Evolutionary conservation across 2,888 invertebrate species (phyloP).

Genomic region (Drosophila ochracea): DNA sequence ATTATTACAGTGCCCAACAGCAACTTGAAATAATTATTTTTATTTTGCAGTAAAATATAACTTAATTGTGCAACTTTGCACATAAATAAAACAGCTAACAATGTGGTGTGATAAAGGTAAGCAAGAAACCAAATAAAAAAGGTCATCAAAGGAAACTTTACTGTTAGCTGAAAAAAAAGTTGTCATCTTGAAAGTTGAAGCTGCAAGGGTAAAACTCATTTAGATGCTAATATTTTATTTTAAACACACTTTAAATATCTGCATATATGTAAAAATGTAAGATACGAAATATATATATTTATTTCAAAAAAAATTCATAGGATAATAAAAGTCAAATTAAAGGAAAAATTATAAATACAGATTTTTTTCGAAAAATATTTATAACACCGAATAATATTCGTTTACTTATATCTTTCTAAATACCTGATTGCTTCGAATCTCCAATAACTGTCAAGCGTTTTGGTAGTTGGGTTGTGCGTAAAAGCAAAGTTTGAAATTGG

Average conservation of each 20-base stretch:
- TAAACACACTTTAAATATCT: background rate
- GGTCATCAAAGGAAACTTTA: conserved; percentile 48
- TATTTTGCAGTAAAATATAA: conserved; percentile 58
- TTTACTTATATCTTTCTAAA: background rate
- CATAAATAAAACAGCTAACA: conserved; percentile 64
- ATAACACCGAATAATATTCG: background rate
- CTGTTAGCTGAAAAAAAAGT: conserved; percentile 21
- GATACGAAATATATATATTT: background rate
- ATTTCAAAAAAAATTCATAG: background rate
- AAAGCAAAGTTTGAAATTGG: conserved; percentile 34
- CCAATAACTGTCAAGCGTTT: conserved; percentile 15
- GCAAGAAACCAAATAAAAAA: conserved; percentile 29
- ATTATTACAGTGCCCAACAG: conserved; percentile 38
- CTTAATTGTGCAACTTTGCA: conserved; percentile 64
- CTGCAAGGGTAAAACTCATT: conserved; percentile 7
- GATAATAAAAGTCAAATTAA: background rate
- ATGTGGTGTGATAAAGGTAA: conserved; percentile 53
- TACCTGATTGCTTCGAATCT: background rate
- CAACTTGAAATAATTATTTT: conserved; percentile 59
- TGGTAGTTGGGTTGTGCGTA: conserved; percentile 20
- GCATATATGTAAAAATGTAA: background rate
- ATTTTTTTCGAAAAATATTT: background rate
- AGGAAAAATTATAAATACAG: background rate
- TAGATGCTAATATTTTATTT: conserved; percentile 8
- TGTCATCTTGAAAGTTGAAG: conserved; percentile 13